Evolutionary conservation across 1,140 invertebrate species (phyloP), one percentile per base, ranked within the genome.

Genomic region (Drosophila ironensis): DNA sequence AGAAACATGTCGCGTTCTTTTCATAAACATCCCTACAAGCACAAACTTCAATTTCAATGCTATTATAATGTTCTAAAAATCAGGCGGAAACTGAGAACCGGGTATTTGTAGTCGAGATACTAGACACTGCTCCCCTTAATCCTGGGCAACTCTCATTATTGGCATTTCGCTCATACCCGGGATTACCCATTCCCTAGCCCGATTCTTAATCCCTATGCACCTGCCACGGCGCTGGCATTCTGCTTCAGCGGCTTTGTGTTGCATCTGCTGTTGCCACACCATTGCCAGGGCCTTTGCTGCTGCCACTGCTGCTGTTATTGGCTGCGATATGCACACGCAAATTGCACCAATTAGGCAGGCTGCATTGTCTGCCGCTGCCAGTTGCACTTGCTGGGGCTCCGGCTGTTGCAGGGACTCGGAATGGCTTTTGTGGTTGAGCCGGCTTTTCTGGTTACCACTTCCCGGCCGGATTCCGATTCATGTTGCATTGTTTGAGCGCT

Each of bases 331-430:
- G 81, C 80, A 86, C 80, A 80, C 75, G 67, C 80, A 86, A 86
- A 86, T 86, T 86, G 81, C 75, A 71, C 52, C 80, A 86, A 86
- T 86, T 86, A 86, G 81, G 75, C 69, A 63, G 66, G 61, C 38
- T 50, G 73, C 66, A 84, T 84, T 76, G 70, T 37, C 74, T 67
- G 74, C 33, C 77, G 38, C 16, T 56, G 30, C 44, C 53, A 53
- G 24, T 19, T 45, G 41, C 44, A 33, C 17, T 41, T 22, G 44
- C 40, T 5, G 6, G 28, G 59, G 53, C 37, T 67, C 48, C n/a
- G n/a, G 45, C 45, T 50, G 47, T 4, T n/a, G 4, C 30, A 33
- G 70, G 6, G 38, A 42, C 14, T 12, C 42, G 56, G 63, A 68
- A 68, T 56, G 63, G 41, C 25, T 19, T 57, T 42, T 24, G 52